Percentiles rank a stretch among this genome's conserved stretches.
These are phyloP conservation scores for Oikopleura albicans DNA, from an alignment of 23 tunicate genomes.

Conservation along the genomic window DNA sequence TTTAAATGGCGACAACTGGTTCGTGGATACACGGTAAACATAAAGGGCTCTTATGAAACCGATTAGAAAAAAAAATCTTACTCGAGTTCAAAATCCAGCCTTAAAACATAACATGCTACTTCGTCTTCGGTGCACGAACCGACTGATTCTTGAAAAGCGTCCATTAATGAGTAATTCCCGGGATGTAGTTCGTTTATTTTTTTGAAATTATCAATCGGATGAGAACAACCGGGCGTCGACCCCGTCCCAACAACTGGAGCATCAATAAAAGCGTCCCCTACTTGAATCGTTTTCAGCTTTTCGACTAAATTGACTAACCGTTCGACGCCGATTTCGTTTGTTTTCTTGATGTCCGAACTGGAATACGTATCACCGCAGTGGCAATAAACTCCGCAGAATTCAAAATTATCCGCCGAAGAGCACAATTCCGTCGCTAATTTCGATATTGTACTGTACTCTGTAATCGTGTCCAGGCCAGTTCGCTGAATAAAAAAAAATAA, in stretches of 20 bases:
- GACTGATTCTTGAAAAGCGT: background rate
- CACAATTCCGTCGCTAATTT: background rate
- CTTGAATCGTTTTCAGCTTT: background rate
- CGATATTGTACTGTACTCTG: background rate
- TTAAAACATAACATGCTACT: background rate
- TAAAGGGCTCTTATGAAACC: no score
- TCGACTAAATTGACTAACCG: background rate
- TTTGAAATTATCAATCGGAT: background rate
- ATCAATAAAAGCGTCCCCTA: background rate
- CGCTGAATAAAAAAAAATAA: no score
- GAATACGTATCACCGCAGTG: conserved; percentile 11
- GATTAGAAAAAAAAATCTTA: no score
- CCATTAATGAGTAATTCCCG: background rate
- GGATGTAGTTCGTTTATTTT: background rate
- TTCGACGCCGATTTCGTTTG: background rate
- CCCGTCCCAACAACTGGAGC: background rate
- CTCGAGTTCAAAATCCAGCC: no score
- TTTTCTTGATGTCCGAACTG: background rate
- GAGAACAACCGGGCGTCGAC: background rate
- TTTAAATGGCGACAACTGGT: no score
- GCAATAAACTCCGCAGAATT: background rate
- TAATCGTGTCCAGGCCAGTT: background rate
- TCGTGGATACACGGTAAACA: no score
- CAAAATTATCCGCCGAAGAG: background rate
- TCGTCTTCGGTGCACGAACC: background rate